phyloP scores from a whole-genome alignment of 2,797 vertebrate genomes.

The Phyllotis vaccarum region DNA sequence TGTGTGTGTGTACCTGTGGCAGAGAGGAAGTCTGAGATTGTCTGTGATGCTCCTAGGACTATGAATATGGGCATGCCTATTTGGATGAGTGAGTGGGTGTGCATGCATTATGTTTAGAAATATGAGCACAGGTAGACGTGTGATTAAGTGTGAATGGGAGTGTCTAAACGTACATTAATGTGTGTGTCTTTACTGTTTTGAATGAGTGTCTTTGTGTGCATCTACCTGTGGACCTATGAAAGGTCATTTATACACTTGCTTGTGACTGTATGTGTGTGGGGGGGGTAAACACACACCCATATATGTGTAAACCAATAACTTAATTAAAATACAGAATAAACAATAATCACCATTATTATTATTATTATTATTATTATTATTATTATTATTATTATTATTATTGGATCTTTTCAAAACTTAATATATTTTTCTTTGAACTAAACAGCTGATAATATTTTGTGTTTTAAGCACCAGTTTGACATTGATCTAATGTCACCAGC shows the following conservation, averaged over 20 bases:
- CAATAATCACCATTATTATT: neutral
- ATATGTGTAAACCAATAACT: neutral
- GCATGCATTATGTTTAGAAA: neutral
- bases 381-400: too few relatives aligned
- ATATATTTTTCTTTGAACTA: slow-evolving; percentile 20
- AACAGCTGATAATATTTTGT: neutral
- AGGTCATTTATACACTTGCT: neutral
- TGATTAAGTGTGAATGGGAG: too few relatives aligned
- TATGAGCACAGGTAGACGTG: too few relatives aligned
- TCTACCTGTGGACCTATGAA: neutral
- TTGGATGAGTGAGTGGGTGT: neutral
- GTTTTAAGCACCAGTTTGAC: neutral
- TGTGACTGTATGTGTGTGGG: neutral
- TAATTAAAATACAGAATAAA: slow-evolving; percentile 14
- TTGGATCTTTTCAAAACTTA: neutral
- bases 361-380: too few relatives aligned
- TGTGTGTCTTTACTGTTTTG: neutral
- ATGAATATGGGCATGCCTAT: neutral
- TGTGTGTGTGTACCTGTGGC: neutral
- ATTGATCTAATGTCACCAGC: neutral
- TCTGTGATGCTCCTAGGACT: neutral
- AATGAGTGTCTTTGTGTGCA: neutral
- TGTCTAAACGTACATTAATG: neutral
- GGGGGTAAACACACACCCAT: neutral
- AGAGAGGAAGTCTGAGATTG: neutral